Evolutionary conservation across 2,888 invertebrate species (phyloP).

Genomic region (Ochropleura plecta): DNA sequence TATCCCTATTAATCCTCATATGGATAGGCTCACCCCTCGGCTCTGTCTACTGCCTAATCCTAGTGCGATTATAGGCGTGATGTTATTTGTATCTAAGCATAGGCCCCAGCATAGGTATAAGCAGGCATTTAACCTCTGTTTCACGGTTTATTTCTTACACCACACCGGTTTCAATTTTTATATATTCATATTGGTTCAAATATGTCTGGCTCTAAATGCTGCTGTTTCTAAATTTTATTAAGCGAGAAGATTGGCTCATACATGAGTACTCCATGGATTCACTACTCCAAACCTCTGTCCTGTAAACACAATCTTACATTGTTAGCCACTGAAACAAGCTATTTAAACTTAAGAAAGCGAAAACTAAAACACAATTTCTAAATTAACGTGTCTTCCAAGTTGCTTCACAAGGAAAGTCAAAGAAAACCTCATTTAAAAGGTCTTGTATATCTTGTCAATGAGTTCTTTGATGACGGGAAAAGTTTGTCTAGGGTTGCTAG

Average conservation of each 20-base stretch:
- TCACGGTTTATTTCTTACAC: too few relatives aligned
- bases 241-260: background rate
- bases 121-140: too few relatives aligned
- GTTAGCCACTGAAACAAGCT: conserved; percentile 69
- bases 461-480: conserved; percentile 40
- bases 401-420: conserved; percentile 32
- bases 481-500: conserved; percentile 16
- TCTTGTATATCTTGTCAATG: conserved; percentile 33
- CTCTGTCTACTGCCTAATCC: too few relatives aligned
- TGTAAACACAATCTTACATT: conserved; percentile 68
- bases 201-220: too few relatives aligned
- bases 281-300: conserved; percentile 29
- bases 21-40: too few relatives aligned
- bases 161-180: too few relatives aligned
- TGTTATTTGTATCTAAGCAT: too few relatives aligned
- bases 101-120: too few relatives aligned
- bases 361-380: conserved; percentile 55
- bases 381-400: conserved; percentile 56
- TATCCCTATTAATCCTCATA: too few relatives aligned
- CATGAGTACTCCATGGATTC: conserved; percentile 17
- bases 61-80: too few relatives aligned
- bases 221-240: too few relatives aligned
- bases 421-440: conserved; percentile 29
- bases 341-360: conserved; percentile 65
- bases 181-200: too few relatives aligned